Evolutionary conservation across 2,113 vertebrate genomes (phyloP).

Genomic region (Melanostigma gelatinosum): DNA sequence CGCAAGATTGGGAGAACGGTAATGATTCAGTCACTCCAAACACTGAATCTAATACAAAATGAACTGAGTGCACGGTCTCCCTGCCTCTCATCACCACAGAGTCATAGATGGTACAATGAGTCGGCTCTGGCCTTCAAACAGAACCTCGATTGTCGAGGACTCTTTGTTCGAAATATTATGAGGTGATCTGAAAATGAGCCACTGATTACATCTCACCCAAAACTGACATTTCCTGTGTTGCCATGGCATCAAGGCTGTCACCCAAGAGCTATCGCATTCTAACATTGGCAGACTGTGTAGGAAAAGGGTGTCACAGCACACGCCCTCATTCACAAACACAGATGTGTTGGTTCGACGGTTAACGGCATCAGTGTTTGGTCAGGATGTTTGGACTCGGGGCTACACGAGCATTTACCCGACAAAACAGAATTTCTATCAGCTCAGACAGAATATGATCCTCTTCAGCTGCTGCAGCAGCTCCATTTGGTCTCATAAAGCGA

Average conservation of each 20-base stretch:
- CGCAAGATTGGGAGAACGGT: neutral
- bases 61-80: slow-evolving; percentile 45
- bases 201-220: slow-evolving; percentile 66
- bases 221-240: slow-evolving; percentile 74
- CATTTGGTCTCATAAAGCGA: slow-evolving; percentile 63
- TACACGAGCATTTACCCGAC: slow-evolving; percentile 52
- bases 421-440: slow-evolving; percentile 53
- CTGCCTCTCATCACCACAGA: slow-evolving; percentile 9
- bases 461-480: slow-evolving; percentile 57
- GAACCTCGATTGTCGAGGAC: slow-evolving; percentile 16
- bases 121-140: slow-evolving; percentile 29
- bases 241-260: slow-evolving; percentile 80
- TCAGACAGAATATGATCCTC: slow-evolving; percentile 65
- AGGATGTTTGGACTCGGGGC: slow-evolving; percentile 57
- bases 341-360: slow-evolving; percentile 52
- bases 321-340: slow-evolving; percentile 58
- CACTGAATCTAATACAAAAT: slow-evolving; percentile 40
- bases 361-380: slow-evolving; percentile 53
- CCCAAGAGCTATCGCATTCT: slow-evolving; percentile 71
- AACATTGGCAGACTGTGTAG: slow-evolving; percentile 67
- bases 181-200: slow-evolving; percentile 69
- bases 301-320: slow-evolving; percentile 61
- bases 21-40: slow-evolving; percentile 42
- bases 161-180: slow-evolving; percentile 64
- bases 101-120: slow-evolving; percentile 35